Conservation (phyloP, 2,797 vertebrate genomes). For the Poeciliopsis infans region DNA sequence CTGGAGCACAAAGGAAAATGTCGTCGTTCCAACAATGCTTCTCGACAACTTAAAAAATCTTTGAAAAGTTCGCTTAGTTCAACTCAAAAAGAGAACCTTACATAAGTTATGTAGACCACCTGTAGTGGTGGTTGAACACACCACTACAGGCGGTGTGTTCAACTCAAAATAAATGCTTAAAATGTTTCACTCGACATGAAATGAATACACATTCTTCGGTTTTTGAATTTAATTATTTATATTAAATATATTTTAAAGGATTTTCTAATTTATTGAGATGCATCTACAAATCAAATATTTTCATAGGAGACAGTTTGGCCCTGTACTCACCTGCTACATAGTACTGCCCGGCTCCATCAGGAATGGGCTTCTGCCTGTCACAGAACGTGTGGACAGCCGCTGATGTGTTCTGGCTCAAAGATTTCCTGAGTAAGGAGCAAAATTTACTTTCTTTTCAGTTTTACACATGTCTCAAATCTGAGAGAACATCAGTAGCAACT, state of each 20-base stretch:
- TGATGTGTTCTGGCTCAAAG: constrained; percentile 86
- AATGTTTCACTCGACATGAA: neutral
- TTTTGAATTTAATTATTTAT: neutral
- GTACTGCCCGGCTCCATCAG: constrained; percentile 95
- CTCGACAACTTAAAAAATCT: neutral
- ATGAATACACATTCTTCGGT: neutral
- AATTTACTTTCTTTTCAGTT: neutral
- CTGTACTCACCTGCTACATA: constrained; percentile 91
- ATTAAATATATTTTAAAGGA: neutral
- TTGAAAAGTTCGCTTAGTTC: neutral
- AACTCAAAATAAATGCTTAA: neutral
- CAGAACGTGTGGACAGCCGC: constrained; percentile 95
- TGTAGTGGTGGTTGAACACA: too few relatives aligned
- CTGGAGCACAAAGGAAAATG: constrained; percentile 69
- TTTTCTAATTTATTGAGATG: neutral
- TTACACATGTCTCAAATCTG: neutral
- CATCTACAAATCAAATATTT: neutral
- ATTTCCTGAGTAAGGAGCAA: constrained; percentile 82
- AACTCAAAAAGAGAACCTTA: neutral
- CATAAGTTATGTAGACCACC: neutral
- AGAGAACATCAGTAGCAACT: constrained; percentile 2
- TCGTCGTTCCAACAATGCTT: neutral
- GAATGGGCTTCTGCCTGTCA: constrained; percentile 92
- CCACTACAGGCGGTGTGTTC: neutral
- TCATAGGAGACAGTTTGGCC: constrained; percentile 1